These are phyloP conservation scores for Aphelenchoides fujianensis DNA, from an alignment of 1,140 invertebrate genomes.

Conservation along the genomic window DNA sequence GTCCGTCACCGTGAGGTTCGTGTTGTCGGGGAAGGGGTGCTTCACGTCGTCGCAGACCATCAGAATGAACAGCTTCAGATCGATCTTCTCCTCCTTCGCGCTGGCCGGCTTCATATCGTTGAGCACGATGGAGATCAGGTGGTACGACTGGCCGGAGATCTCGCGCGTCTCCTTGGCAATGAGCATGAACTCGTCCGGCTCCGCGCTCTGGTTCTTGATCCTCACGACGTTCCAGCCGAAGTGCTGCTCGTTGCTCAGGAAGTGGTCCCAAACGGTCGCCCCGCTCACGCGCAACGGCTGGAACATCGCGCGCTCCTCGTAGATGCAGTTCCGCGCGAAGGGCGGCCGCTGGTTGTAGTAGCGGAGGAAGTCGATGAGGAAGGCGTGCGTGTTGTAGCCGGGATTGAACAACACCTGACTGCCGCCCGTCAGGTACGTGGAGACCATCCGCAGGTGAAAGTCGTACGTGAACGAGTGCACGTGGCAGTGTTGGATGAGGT, in stretches of 20 bases:
- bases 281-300: constrained; percentile 34
- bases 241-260: constrained; percentile 47
- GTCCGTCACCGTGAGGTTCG: background rate
- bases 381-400: constrained; percentile 74
- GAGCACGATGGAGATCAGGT: constrained; percentile 39
- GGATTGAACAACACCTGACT: constrained; percentile 67
- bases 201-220: constrained; percentile 25
- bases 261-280: constrained; percentile 48
- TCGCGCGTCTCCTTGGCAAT: constrained; percentile 49
- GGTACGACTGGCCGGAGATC: constrained; percentile 34
- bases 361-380: constrained; percentile 78
- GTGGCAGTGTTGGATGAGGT: constrained; percentile 65
- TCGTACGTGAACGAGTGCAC: constrained; percentile 84
- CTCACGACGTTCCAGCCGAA: constrained; percentile 53
- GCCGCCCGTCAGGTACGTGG: constrained; percentile 71
- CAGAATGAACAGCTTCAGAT: constrained; percentile 45
- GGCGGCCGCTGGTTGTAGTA: constrained; percentile 80
- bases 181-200: constrained; percentile 50
- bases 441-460: constrained; percentile 74
- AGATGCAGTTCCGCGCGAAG: constrained; percentile 75
- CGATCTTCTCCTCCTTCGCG: constrained; percentile 32
- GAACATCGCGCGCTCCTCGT: constrained; percentile 63
- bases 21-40: constrained; percentile 8
- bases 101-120: constrained; percentile 24
- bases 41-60: constrained; percentile 38